These are phyloP conservation scores for Salvelinus fontinalis DNA, from an alignment of 2,113 vertebrate genomes.

Conservation along the genomic window DNA sequence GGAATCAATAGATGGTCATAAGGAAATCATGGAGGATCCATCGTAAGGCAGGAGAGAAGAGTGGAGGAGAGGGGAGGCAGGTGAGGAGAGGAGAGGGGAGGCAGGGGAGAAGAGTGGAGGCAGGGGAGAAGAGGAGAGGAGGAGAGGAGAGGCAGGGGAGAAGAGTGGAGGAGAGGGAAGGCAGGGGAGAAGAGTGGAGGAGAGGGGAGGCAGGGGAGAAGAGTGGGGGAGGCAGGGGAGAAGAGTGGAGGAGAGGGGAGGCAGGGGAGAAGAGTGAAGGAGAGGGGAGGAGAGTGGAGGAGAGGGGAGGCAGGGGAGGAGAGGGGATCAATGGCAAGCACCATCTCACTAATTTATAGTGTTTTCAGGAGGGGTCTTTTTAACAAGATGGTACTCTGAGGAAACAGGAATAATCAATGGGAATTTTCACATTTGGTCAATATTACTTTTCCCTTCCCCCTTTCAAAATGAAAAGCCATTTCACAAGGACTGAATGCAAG, in stretches of 20 bases:
- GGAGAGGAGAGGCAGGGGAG: no score
- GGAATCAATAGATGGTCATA: constrained; percentile 74
- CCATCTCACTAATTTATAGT: constrained; percentile 81
- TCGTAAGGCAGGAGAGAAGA: constrained; percentile 39
- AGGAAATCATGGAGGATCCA: constrained; percentile 65
- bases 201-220: no score
- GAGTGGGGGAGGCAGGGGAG: no score
- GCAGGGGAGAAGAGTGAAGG: no score
- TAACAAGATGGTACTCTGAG: constrained; percentile 72
- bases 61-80: neutral
- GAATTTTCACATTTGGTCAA: constrained; percentile 74
- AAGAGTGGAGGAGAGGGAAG: no score
- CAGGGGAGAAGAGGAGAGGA: no score
- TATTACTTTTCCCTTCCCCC: constrained; percentile 45
- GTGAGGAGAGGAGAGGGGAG: constrained; percentile 14
- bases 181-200: no score
- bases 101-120: no score
- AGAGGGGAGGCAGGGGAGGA: neutral
- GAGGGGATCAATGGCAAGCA: constrained; percentile 73
- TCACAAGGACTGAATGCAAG: neutral
- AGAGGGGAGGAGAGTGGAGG: no score
- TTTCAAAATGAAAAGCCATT: constrained; percentile 39
- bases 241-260: no score
- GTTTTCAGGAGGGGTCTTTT: constrained; percentile 71
- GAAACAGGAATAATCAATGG: constrained; percentile 76